Evolutionary conservation across 1,140 invertebrate species (phyloP).

Genomic region (Spodoptera frugiperda): DNA sequence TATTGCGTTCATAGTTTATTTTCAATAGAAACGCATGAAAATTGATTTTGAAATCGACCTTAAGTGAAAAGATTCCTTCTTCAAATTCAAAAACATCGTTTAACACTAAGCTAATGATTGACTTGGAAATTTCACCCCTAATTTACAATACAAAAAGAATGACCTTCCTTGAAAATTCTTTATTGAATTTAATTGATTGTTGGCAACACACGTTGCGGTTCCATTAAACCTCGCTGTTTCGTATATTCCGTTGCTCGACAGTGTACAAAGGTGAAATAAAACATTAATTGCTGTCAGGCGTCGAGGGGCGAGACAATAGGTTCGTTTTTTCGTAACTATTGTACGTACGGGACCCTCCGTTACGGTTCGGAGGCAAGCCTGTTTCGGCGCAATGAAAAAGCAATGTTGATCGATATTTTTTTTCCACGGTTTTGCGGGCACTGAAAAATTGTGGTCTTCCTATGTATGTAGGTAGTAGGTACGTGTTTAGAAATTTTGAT

Average conservation of each 20-base stretch:
- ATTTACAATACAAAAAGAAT: conserved; percentile 20
- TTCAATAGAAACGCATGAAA: no score
- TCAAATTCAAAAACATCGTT: no score
- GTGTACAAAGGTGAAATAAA: conserved; percentile 69
- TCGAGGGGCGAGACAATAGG: conserved; percentile 65
- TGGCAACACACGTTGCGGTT: conserved; percentile 34
- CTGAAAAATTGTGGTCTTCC: background rate
- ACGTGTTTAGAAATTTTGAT: no score
- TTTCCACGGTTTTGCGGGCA: conserved; percentile 11
- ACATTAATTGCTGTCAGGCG: conserved; percentile 79
- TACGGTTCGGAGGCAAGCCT: conserved; percentile 57
- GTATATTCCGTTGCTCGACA: conserved; percentile 47
- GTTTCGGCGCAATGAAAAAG: conserved; percentile 48
- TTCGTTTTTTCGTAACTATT: conserved; percentile 72
- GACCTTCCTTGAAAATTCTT: conserved; percentile 28
- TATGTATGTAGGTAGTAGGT: no score
- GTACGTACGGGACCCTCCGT: conserved; percentile 66
- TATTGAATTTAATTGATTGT: conserved; percentile 47
- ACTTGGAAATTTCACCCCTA: background rate
- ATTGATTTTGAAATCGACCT: no score
- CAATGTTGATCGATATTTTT: conserved; percentile 50
- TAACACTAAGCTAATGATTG: background rate
- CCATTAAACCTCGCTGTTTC: conserved; percentile 35
- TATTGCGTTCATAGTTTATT: no score
- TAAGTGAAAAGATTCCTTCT: no score